Conservation (phyloP, 2,888 invertebrate genomes). For the Lobophora halterata region DNA sequence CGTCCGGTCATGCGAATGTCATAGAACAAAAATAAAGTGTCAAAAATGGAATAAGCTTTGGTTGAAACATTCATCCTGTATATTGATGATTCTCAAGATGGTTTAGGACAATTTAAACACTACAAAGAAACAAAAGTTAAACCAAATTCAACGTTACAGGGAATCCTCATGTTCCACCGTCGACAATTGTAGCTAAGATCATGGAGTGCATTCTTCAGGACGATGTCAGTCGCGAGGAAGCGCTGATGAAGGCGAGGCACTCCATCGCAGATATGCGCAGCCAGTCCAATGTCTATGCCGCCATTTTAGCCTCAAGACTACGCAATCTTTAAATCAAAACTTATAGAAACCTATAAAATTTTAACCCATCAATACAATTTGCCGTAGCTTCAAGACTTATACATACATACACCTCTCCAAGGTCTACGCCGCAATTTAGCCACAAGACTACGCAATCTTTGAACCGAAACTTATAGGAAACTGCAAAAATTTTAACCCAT, state of each 20-base stretch:
- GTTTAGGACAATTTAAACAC: too few species aligned
- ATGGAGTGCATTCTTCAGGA: constrained; percentile 85
- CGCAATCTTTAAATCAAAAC: constrained; percentile 36
- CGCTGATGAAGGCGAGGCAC: constrained; percentile 61
- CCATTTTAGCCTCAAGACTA: constrained; percentile 50
- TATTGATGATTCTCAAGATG: too few species aligned
- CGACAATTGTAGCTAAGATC: constrained; percentile 90
- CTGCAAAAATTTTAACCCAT: too few species aligned
- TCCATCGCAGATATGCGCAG: constrained; percentile 72
- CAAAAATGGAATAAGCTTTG: too few species aligned
- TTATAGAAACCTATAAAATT: not conserved
- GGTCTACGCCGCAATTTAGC: constrained; percentile 52
- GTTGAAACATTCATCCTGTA: too few species aligned
- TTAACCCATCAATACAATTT: too few species aligned
- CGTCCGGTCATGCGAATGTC: too few species aligned
- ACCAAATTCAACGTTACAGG: constrained; percentile 64
- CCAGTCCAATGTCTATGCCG: constrained; percentile 52
- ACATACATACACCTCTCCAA: too few species aligned
- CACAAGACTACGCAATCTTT: constrained; percentile 43
- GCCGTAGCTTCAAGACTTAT: too few species aligned
- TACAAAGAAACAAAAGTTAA: constrained; percentile 1
- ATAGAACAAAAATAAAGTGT: too few species aligned
- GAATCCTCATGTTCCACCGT: constrained; percentile 88
- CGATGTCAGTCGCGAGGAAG: constrained; percentile 76
- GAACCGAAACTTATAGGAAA: constrained; percentile 18